Evolutionary conservation across 2,797 vertebrate species (phyloP), one percentile per base, ranked within the genome.

Genomic region (Chelmon rostratus): DNA sequence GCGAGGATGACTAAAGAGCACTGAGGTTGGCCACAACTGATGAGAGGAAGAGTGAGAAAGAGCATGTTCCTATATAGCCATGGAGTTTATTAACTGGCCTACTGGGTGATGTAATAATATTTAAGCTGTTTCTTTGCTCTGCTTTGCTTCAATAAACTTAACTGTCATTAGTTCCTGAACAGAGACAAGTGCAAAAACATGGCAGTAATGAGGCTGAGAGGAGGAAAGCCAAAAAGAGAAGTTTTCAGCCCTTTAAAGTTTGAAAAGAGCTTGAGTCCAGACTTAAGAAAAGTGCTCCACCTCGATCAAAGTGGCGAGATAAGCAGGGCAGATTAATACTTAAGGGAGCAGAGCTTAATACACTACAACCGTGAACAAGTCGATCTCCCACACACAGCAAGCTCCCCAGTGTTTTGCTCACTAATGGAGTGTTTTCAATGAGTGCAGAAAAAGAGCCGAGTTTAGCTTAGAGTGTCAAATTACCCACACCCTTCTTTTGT

Each of bases 381-480:
- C n/a, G 7, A 73, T 82, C 79, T 81, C 82, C 71, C 64, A 69
- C 38, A 33, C 76, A 84, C 62, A 83, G 79, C 72, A 65, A 33
- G 53, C 79, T 68, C 79, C 65, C 57, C 56, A 70, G 79, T 75
- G 66, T 83, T 82, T 85, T 81, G 80, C 59, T 86, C 84, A n/a
- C 42, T 89, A 93, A 88, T 87, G 62, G 75, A 86, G 75, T 81
- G 84, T 90, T 90, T 87, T 88, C 40, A 56, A 31, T 44, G 68
- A 81, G 49, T 46, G 72, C 38, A 73, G 72, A 76, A 73, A 66
- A 78, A 74, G 38, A 75, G 67, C 54, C 69, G 72, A 79, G 47
- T 83, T 79, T 78, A 81, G 71, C 66, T 81, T 50, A 35, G 73
- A 66, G 66, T 70, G 78, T 90, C 56, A 87, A 86, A 86, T 91